These are phyloP conservation scores for Lagopus muta DNA, from an alignment of 2,113 vertebrate species.

Conservation along the genomic window DNA sequence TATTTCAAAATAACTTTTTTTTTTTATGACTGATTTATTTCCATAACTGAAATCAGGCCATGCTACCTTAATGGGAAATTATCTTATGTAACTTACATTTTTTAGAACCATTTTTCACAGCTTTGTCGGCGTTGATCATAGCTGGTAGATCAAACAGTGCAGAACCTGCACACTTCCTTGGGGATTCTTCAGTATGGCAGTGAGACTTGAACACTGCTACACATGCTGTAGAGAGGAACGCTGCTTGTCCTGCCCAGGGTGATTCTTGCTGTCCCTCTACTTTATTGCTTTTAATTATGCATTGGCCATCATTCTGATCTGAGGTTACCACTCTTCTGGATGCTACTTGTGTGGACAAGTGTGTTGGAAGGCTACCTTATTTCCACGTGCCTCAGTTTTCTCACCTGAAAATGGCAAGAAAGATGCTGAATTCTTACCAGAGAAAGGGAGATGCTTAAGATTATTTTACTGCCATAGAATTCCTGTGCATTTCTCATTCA, in stretches of 20 bases:
- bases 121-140: fast-evolving
- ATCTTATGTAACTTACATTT: fast-evolving
- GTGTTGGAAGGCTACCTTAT: not conserved
- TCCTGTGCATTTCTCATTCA: not conserved
- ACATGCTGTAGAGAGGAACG: fast-evolving
- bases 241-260: fast-evolving
- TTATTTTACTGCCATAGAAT: not conserved
- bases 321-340: not conserved
- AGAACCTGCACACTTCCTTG: fast-evolving
- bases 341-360: not conserved
- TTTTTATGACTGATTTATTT: not conserved
- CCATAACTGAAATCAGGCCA: not conserved
- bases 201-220: fast-evolving
- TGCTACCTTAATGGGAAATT: not conserved
- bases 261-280: fast-evolving
- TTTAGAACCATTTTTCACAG: not conserved
- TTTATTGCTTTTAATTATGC: not conserved
- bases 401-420: not conserved
- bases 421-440: not conserved
- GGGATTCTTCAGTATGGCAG: not conserved
- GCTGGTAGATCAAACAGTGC: not conserved
- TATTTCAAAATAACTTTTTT: not conserved
- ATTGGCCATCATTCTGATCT: too few species aligned
- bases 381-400: not conserved
- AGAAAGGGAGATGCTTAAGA: not conserved